These are phyloP conservation scores for Trichosurus vulpecula DNA, from an alignment of 2,797 vertebrate genomes.

Conservation along the genomic window DNA sequence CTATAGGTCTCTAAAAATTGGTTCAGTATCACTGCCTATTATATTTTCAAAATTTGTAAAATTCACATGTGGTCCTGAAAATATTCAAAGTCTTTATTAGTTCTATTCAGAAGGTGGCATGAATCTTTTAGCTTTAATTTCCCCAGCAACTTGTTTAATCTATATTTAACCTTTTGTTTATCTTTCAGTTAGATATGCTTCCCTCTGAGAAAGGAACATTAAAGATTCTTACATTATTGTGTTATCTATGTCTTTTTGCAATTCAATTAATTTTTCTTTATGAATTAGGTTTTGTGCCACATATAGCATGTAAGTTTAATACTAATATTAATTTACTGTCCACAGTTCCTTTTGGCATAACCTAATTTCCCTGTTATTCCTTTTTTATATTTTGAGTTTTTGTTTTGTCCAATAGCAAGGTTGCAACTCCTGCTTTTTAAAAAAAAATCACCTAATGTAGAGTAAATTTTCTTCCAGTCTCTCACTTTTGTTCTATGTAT, in stretches of 20 bases:
- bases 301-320: neutral
- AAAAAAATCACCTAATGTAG: neutral
- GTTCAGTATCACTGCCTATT: neutral
- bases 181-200: neutral
- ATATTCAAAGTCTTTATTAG: neutral
- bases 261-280: neutral
- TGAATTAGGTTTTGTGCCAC: neutral
- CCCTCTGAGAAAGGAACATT: neutral
- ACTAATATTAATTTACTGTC: neutral
- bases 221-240: neutral
- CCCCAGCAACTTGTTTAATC: neutral
- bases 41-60: neutral
- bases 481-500: neutral
- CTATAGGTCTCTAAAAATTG: neutral
- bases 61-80: neutral
- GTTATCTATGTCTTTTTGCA: neutral
- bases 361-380: neutral
- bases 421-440: neutral
- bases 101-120: neutral
- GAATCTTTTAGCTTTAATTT: neutral
- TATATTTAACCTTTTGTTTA: neutral
- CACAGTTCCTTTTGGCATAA: neutral
- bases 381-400: neutral
- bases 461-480: neutral
- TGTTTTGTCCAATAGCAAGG: neutral